phyloP scores from a whole-genome alignment of 2,797 vertebrate species.

The Tinamus major region DNA sequence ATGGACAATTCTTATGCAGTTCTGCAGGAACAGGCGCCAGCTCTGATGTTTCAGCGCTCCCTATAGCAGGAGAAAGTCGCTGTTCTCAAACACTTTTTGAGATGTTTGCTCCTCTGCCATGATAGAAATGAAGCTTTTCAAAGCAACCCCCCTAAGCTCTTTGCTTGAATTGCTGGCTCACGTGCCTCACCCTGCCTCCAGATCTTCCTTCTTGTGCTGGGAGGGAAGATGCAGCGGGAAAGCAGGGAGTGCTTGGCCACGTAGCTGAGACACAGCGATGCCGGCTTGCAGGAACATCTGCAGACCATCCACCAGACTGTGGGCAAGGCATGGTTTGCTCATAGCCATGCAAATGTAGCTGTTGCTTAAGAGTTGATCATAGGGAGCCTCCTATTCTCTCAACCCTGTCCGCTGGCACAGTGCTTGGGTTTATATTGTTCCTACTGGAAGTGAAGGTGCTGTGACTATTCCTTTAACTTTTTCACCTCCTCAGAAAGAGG shows the following conservation, averaged over 20 bases:
- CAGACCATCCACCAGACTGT: background rate
- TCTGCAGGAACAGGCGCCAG: background rate
- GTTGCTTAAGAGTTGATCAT: background rate
- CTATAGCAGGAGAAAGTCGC: background rate
- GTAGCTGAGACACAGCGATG: background rate
- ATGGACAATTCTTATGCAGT: rapidly evolving
- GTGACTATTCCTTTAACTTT: background rate
- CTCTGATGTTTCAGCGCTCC: background rate
- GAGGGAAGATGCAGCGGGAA: background rate
- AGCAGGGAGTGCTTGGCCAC: background rate
- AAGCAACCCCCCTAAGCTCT: background rate
- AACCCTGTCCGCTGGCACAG: background rate
- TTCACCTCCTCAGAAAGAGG: background rate
- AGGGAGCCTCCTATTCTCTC: background rate
- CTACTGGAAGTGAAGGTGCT: background rate
- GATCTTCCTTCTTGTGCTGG: background rate
- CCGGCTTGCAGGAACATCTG: background rate
- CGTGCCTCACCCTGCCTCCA: background rate
- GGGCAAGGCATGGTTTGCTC: background rate
- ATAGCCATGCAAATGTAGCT: background rate
- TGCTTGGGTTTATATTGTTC: background rate
- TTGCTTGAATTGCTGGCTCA: background rate
- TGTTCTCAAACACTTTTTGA: background rate
- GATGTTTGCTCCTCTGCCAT: background rate
- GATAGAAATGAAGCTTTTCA: background rate